Evolutionary conservation across 2,797 vertebrate genomes (phyloP).

Genomic region (Sandelia bainsii): DNA sequence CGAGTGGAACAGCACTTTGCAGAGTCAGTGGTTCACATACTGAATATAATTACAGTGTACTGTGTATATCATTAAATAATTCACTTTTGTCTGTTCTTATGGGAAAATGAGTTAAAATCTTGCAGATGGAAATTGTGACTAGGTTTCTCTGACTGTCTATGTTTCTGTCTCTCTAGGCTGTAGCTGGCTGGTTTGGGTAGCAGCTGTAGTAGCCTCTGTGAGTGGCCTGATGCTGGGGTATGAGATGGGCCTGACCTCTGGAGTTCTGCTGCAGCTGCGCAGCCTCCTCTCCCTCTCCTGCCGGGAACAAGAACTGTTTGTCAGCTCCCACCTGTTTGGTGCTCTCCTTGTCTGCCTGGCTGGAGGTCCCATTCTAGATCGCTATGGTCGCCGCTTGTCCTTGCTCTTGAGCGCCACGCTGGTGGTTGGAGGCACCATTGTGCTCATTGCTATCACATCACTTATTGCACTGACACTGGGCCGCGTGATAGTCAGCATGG

Average conservation of each 20-base stretch:
- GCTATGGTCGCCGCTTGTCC: conserved; percentile 89
- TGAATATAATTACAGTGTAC: too few relatives aligned
- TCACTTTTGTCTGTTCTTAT: not conserved
- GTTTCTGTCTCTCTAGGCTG: conserved; percentile 82
- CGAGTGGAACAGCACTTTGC: too few relatives aligned
- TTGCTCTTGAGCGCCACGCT: conserved; percentile 89
- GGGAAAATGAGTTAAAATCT: not conserved
- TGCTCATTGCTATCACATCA: conserved; percentile 84
- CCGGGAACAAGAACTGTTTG: conserved; percentile 91
- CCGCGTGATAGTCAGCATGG: conserved; percentile 89
- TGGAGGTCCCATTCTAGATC: conserved; percentile 91
- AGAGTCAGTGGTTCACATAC: too few relatives aligned
- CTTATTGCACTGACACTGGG: conserved; percentile 86
- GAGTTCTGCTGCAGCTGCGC: conserved; percentile 92
- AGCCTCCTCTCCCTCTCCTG: conserved; percentile 88
- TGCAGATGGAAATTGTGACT: not conserved
- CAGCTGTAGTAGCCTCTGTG: conserved; percentile 88
- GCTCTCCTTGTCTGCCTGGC: conserved; percentile 90
- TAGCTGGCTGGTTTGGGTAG: conserved; percentile 87
- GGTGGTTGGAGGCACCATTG: conserved; percentile 86
- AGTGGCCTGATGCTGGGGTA: conserved; percentile 96
- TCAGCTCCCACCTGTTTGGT: conserved; percentile 92
- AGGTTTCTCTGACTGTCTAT: not conserved
- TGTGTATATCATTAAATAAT: too few relatives aligned
- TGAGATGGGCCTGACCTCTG: conserved; percentile 93